Percentiles rank a stretch among this genome's conserved stretches.
phyloP scores from a whole-genome alignment of 2,888 invertebrate genomes.

The Tetramorium bicarinatum region DNA sequence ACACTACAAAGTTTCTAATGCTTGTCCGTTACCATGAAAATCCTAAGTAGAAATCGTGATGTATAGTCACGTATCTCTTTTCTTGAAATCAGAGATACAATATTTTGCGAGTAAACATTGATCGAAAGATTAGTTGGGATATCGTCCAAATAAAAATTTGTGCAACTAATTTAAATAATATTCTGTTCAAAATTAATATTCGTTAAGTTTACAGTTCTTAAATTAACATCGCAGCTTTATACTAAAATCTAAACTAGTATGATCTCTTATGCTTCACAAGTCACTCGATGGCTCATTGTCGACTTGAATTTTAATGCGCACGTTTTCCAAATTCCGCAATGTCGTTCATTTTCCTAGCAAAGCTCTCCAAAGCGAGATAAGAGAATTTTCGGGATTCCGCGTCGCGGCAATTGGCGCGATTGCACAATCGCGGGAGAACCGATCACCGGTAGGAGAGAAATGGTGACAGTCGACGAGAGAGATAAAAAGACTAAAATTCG shows the following conservation, averaged over 20 bases:
- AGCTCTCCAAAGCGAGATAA: neutral
- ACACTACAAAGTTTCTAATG: neutral
- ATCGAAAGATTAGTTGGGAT: neutral
- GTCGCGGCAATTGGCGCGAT: conserved; percentile 64
- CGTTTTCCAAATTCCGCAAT: neutral
- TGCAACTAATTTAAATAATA: neutral
- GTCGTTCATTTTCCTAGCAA: neutral
- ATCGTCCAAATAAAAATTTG: neutral
- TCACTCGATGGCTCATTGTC: neutral
- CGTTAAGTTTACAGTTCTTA: neutral
- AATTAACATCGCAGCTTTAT: neutral
- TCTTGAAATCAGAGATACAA: neutral
- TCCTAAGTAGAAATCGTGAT: neutral
- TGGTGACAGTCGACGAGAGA: conserved; percentile 60
- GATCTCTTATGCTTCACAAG: neutral
- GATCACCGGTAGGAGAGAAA: conserved; percentile 40
- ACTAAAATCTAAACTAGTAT: neutral
- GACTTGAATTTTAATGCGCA: neutral
- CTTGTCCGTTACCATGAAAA: neutral
- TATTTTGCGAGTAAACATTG: neutral
- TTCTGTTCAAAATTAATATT: neutral
- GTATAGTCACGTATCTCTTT: neutral
- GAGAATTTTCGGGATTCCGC: neutral
- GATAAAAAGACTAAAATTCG: conserved; percentile 65
- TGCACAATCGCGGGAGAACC: conserved; percentile 66